Conservation (phyloP, 2,797 vertebrate genomes). For the Clamator glandarius region DNA sequence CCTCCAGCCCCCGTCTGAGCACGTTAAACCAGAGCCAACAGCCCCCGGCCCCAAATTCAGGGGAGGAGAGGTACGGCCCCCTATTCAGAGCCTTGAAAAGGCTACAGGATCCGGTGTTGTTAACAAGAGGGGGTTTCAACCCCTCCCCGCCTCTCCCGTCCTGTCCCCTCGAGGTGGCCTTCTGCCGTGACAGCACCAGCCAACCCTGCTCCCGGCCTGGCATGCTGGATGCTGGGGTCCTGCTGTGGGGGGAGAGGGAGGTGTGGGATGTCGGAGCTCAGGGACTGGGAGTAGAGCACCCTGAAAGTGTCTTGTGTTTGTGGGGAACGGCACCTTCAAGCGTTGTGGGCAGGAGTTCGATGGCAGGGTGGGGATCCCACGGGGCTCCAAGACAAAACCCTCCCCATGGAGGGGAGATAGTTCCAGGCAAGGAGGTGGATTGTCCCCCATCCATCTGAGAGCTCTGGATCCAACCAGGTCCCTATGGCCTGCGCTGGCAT, state of each 20-base stretch:
- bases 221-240: background rate
- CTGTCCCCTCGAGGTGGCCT: conserved; percentile 30
- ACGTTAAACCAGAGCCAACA: background rate
- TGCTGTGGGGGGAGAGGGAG: rapidly evolving
- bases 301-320: background rate
- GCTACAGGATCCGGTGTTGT: conserved; percentile 35
- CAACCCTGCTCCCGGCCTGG: background rate
- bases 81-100: conserved; percentile 67
- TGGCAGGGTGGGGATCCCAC: background rate
- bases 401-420: rapidly evolving
- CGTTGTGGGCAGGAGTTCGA: rapidly evolving
- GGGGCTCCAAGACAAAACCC: background rate
- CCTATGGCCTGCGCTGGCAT: background rate
- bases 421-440: rapidly evolving
- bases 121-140: conserved; percentile 24
- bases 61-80: conserved; percentile 43
- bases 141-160: conserved; percentile 52
- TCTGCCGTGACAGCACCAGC: conserved; percentile 4
- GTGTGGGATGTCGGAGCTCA: rapidly evolving
- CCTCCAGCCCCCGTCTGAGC: background rate
- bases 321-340: background rate
- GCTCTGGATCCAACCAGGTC: background rate
- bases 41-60: background rate
- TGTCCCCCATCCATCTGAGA: background rate
- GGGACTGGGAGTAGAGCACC: rapidly evolving